Conservation (phyloP, 1,140 invertebrate genomes). For the Adelges cooleyi region DNA sequence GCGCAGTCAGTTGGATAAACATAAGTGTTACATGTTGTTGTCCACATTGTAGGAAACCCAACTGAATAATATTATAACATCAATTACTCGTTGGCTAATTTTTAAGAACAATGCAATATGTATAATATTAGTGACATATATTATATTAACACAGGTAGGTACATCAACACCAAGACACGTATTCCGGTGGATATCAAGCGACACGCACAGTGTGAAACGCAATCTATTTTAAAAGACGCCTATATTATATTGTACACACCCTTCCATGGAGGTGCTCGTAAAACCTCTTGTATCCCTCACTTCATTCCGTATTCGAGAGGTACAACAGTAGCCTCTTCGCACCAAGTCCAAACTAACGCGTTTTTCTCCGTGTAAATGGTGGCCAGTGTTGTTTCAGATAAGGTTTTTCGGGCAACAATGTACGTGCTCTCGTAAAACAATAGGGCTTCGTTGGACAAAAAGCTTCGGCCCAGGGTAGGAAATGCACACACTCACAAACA, state of each 20-base stretch:
- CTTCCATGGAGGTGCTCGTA: constrained; percentile 7
- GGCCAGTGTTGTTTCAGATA: constrained; percentile 14
- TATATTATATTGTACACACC: not conserved
- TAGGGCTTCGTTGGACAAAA: constrained; percentile 21
- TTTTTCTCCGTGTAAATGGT: not conserved
- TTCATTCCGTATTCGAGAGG: not conserved
- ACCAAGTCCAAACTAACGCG: not conserved
- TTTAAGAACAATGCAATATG: too few relatives aligned
- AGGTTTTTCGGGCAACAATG: constrained; percentile 13
- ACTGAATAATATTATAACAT: too few relatives aligned
- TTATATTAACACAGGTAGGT: too few relatives aligned
- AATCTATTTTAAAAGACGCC: constrained; percentile 10
- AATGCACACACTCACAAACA: not conserved
- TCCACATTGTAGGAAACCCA: too few relatives aligned
- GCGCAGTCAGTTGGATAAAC: too few relatives aligned
- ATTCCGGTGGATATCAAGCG: too few relatives aligned
- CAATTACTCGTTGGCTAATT: too few relatives aligned
- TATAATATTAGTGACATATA: too few relatives aligned
- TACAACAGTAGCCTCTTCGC: not conserved
- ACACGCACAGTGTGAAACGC: not conserved
- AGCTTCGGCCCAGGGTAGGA: not conserved
- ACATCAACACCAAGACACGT: too few relatives aligned
- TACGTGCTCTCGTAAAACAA: constrained; percentile 25
- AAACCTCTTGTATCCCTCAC: not conserved
- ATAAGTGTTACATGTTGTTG: too few relatives aligned